Base-by-base conservation (phyloP, 2,113 vertebrate genomes). In the Salvelinus sp. region DNA sequence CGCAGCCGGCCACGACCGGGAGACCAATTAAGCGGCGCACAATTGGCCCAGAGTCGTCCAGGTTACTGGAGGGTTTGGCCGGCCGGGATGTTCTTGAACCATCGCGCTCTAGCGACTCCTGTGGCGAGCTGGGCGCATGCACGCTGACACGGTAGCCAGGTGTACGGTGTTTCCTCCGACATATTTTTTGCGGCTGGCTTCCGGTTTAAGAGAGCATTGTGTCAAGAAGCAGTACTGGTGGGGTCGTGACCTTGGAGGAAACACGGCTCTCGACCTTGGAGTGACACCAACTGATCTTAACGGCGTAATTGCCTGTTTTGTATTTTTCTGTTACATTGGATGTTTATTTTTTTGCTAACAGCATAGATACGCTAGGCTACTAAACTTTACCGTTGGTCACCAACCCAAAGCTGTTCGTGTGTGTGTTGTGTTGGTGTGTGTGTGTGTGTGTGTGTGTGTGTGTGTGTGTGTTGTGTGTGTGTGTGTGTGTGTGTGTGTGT, bases 251-350 rank as follows among this genome's bases (percentile, higher is more conserved):
- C 23, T 23, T 23, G 6, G 33, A 33, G 6, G 33, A 6, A 6
- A 33, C 33, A 33, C 30, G 30, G 30, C 30, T 33, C 30, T 33
- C 5, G 5, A 33, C 30, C 30, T 85, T 75, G 27, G 3, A 72
- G 64, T 6, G 75, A 69, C 33, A 70, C 65, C 50, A 79, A 77
- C 48, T 38, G 83, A 82, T 72, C 81, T 77, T 62, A 72, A 79
- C 74, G 74, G 70, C 72, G 81, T 86, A 89, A 89, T 79, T 85
- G 84, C 82, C 84, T 88, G 73, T 72, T 76, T 83, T 85, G 78
- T 83, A 81, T 88, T 85, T 85, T 86, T 83, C 25, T 58, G 67
- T 75, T 64, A 48, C 2, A 73, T 81, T 81, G 22, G 6, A 67
- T 16, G 9, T 69, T 20, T 10, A 87, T 85, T 83, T 18, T n/a